phyloP scores from a whole-genome alignment of 2,797 vertebrate species.

The Tenualosa thibaudeaui region DNA sequence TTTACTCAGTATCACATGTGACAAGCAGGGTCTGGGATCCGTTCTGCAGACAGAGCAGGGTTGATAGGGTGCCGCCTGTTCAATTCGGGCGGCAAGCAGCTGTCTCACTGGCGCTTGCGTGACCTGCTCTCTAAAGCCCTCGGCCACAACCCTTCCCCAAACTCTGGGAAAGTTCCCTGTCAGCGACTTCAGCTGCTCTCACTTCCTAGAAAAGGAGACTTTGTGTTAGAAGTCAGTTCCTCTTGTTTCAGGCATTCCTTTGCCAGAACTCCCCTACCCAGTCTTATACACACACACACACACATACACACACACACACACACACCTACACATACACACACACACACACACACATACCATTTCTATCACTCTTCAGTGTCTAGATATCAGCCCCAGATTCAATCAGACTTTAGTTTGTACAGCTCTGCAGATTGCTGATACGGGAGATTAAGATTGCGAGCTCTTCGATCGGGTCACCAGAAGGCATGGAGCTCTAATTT shows the following conservation, averaged over 20 bases:
- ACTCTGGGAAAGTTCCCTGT: conserved; percentile 31
- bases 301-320: neutral
- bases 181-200: conserved; percentile 47
- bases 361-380: neutral
- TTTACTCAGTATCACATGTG: neutral
- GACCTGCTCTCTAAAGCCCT: conserved; percentile 1
- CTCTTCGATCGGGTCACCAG: neutral
- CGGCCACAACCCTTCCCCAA: neutral
- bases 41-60: neutral
- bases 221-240: neutral
- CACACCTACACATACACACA: conserved; percentile 7
- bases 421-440: neutral
- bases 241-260: neutral
- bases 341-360: neutral
- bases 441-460: neutral
- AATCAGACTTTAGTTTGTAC: neutral
- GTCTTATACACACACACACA: neutral
- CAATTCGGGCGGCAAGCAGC: neutral
- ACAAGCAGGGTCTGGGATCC: neutral
- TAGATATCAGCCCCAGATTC: neutral
- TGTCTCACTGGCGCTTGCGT: neutral
- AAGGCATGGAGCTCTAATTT: neutral
- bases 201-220: conserved; percentile 45
- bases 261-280: neutral
- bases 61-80: conserved; percentile 6